phyloP scores from a whole-genome alignment of 2,113 vertebrate species.

The Fulmarus glacialis region DNA sequence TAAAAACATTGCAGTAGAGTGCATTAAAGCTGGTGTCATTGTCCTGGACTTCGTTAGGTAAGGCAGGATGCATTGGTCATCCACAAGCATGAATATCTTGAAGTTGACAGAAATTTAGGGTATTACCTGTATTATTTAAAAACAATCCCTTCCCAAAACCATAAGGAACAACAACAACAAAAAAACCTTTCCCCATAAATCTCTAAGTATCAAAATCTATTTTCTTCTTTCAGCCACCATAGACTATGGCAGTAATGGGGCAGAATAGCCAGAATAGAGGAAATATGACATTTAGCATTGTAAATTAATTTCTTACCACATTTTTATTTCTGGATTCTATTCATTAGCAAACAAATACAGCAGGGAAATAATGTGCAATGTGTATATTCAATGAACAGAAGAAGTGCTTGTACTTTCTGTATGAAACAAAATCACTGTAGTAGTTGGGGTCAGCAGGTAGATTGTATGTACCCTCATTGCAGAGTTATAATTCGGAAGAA shows the following conservation, averaged over 20 bases:
- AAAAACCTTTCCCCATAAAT: not conserved
- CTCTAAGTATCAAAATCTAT: not conserved
- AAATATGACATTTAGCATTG: not conserved
- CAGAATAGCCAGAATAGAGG: not conserved
- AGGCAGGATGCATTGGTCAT: not conserved
- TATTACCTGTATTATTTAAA: not conserved
- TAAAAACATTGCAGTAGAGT: not conserved
- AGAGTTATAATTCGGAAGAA: not conserved
- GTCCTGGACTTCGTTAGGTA: not conserved
- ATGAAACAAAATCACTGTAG: not conserved
- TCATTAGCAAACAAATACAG: not conserved
- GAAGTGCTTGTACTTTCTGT: not conserved
- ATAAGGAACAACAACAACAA: not conserved
- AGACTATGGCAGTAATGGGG: not conserved
- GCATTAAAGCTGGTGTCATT: not conserved
- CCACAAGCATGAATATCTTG: not conserved
- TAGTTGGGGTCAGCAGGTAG: not conserved
- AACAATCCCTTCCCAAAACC: not conserved
- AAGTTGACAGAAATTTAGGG: not conserved
- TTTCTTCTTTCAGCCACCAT: not conserved
- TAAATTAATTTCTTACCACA: not conserved
- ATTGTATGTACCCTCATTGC: not conserved
- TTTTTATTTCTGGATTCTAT: not conserved
- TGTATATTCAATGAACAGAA: not conserved
- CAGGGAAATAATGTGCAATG: not conserved